Conservation (phyloP, 2,888 invertebrate species). For the Oasisia sp. region DNA sequence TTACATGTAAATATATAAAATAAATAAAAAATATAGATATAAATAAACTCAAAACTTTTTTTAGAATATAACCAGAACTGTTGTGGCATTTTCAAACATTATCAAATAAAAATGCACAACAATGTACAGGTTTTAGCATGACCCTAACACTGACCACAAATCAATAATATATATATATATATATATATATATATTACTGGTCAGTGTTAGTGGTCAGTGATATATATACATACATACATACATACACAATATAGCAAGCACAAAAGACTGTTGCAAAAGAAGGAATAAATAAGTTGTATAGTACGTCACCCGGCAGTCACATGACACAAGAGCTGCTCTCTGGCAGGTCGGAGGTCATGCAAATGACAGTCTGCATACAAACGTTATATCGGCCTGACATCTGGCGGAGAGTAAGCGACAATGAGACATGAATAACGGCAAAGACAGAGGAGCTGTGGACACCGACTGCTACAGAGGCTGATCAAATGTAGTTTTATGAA, state of each 20-base stretch:
- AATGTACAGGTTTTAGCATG: no score
- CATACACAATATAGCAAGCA: neutral
- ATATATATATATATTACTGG: neutral
- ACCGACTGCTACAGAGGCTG: neutral
- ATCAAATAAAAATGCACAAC: no score
- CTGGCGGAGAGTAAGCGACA: neutral
- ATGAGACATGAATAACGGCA: neutral
- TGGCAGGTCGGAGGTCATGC: constrained; percentile 6
- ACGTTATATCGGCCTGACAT: neutral
- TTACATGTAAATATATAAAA: no score
- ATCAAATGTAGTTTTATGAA: neutral
- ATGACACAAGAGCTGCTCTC: neutral
- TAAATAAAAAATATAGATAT: no score
- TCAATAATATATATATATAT: no score
- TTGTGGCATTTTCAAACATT: no score
- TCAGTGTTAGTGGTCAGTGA: neutral
- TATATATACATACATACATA: neutral
- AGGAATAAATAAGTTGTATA: neutral
- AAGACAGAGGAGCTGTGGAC: neutral
- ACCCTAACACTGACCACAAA: no score
- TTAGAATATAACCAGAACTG: no score
- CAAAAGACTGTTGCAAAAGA: neutral
- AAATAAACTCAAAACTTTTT: no score
- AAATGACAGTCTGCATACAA: neutral
- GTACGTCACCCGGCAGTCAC: neutral